Evolutionary conservation across 2,797 vertebrate genomes (phyloP), one percentile per base, ranked within the genome.

Genomic region (Rachycentron canadum): DNA sequence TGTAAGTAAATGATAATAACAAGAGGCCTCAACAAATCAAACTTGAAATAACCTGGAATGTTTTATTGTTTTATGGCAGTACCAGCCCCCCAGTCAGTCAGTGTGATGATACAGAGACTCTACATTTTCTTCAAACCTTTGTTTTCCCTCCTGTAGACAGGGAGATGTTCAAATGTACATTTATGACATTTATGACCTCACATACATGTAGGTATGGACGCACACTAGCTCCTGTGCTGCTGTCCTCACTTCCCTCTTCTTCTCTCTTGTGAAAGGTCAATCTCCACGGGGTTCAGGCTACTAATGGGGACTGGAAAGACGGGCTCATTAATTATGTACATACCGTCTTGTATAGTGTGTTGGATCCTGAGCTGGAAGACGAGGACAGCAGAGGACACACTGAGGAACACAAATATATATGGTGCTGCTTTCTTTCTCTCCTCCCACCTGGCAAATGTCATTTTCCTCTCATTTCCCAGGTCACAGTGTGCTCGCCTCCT

Each of bases 321-420:
- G 64, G 7, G 41, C 10, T 78, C 68, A 73, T 85, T 79, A 85
- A 86, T 79, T 79, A 84, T 82, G 67, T 65, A 86, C 78, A 26
- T 73, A 36, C 34, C 56, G 34, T 65, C 21, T 40, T 66, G 50
- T 69, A 8, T 25, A 3, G 62, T 23, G 43, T 36, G 8, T 40
- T 43, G 36, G 77, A 8, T 41, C 25, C 38, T 36, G 67, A 69
- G 25, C 16, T 69, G 17, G 21, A 77, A 56, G 25, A 53, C n/a
- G 53, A 67, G 30, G 64, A 61, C 30, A 40, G 76, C 38, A 62
- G 34, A 73, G 56, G 41, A 62, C 56, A 57, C 43, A 38, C n/a
- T 56, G 19, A 45, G 12, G 17, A 17, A 50, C n/a, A 45, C 2
- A 56, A 43, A 68, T 3, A 40, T 26, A n/a, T 25, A 78, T 38